phyloP scores from a whole-genome alignment of 2,888 invertebrate species.

The Podabrus alpinus region DNA sequence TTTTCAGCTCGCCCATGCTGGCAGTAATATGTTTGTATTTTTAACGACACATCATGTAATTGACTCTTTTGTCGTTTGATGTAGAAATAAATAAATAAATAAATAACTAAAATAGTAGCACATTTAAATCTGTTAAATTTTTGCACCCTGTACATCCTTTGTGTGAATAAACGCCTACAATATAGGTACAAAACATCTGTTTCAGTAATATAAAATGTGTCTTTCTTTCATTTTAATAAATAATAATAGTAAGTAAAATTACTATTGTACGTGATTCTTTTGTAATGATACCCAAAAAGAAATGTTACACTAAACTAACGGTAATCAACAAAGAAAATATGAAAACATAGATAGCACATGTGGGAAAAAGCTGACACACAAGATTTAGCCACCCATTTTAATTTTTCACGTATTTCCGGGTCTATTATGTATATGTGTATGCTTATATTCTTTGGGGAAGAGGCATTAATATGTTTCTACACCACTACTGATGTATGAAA shows the following conservation, averaged over 20 bases:
- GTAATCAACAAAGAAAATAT: neutral
- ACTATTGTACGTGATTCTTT: neutral
- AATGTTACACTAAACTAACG: neutral
- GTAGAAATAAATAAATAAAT: too few species aligned
- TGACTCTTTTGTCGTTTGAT: too few species aligned
- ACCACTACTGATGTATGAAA: neutral
- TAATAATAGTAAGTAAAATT: neutral
- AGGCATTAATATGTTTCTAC: neutral
- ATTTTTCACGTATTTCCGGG: neutral
- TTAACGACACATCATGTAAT: too few species aligned
- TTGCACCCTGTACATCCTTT: too few species aligned
- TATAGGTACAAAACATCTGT: too few species aligned
- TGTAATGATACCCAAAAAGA: neutral
- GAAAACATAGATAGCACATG: neutral
- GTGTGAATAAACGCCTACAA: too few species aligned
- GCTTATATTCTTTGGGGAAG: neutral
- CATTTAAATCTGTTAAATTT: too few species aligned
- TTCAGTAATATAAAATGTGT: too few species aligned
- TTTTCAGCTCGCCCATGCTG: too few species aligned
- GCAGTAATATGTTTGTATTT: too few species aligned
- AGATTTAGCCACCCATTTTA: too few species aligned
- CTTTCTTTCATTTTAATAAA: neutral
- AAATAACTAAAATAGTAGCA: too few species aligned
- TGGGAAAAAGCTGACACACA: neutral
- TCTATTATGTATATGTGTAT: neutral